Percentiles rank a stretch among this genome's conserved stretches.
Conservation (phyloP, 2,888 invertebrate species). For the Tanytarsus gracilentus region DNA sequence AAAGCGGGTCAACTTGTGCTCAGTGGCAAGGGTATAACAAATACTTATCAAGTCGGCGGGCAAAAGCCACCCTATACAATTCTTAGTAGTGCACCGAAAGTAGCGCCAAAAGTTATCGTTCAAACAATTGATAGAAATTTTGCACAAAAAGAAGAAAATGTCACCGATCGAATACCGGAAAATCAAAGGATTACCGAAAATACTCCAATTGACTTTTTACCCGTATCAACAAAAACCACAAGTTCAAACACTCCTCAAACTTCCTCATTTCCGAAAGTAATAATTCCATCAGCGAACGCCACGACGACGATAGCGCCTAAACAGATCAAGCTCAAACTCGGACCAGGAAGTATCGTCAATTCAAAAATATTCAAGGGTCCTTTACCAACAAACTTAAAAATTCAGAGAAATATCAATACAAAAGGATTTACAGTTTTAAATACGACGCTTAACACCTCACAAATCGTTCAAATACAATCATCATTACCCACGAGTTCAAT, state of each 20-base stretch:
- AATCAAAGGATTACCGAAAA: conserved; percentile 46
- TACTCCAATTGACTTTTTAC: conserved; percentile 47
- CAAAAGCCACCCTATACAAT: conserved; percentile 22
- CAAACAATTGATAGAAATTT: conserved; percentile 21
- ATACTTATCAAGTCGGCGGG: conserved; percentile 12
- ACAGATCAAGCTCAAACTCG: conserved; percentile 27
- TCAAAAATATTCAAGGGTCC: conserved; percentile 20
- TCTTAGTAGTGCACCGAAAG: conserved; percentile 10
- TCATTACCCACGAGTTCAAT: too few species aligned
- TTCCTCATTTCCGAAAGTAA: conserved; percentile 16
- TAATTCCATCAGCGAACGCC: conserved; percentile 2
- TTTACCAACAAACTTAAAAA: conserved; percentile 13
- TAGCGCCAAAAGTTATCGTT: conserved; percentile 21
- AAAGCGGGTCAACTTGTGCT: conserved; percentile 25
- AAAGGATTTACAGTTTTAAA: conserved; percentile 22
- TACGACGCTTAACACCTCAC: conserved; percentile 13
- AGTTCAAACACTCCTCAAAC: conserved; percentile 28
- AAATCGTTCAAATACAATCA: conserved; percentile 24
- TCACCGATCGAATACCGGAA: conserved; percentile 3
- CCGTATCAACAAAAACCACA: conserved; percentile 30
- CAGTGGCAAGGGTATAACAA: conserved; percentile 22
- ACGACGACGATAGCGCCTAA: conserved; percentile 30
- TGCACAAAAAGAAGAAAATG: background rate
- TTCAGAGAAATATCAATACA: conserved; percentile 13
- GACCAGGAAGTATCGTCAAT: conserved; percentile 11